Evolutionary conservation across 2,888 invertebrate species (phyloP), one percentile per base, ranked within the genome.

Genomic region (Leucophenga montana): DNA sequence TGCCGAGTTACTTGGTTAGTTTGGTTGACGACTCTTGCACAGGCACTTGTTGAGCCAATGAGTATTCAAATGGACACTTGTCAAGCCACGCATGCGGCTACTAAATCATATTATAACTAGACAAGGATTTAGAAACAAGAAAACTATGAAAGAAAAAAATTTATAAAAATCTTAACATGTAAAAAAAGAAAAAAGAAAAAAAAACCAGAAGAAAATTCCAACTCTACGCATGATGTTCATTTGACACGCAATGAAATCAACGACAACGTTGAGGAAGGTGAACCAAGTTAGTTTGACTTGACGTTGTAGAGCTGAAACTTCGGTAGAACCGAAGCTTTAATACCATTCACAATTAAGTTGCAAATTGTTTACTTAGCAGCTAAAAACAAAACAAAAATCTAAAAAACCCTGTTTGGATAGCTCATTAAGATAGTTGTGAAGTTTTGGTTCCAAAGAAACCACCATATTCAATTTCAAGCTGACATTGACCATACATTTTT

Each of bases 1-100:
- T 59, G 59, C 44, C 44, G 61, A 18, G 48, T 64, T 46, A 13
- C 6, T 16, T n/a, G 48, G 22, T 27, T 13, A 48, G 44, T 54
- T 11, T n/a, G n/a, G n/a, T n/a, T n/a, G n/a, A n/a, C n/a, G 62
- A 33, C 54, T 50, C 33, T n/a, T 13, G 39, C 44, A 64, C 31
- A 67, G 75, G 82, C 69, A 72, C 74, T 82, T 81, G 81, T 81
- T 81, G 81, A 85, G 78, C 80, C 86, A 85, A 82, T 86, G 86
- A 85, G 82, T 86, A 84, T 86, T 86, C 85, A 86, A 86, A 86
- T 86, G 86, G 85, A 86, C 86, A 86, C 85, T 86, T 86, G 85
- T 85, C 83, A 86, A 82, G 84, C 84, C 83, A 84, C 81, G 84
- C 81, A 79, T 78, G 80, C 71, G 83, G 78, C 79, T 82, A 81